Evolutionary conservation across 2,113 vertebrate genomes (phyloP), one percentile per base, ranked within the genome.

Genomic region (Petroica traversi): DNA sequence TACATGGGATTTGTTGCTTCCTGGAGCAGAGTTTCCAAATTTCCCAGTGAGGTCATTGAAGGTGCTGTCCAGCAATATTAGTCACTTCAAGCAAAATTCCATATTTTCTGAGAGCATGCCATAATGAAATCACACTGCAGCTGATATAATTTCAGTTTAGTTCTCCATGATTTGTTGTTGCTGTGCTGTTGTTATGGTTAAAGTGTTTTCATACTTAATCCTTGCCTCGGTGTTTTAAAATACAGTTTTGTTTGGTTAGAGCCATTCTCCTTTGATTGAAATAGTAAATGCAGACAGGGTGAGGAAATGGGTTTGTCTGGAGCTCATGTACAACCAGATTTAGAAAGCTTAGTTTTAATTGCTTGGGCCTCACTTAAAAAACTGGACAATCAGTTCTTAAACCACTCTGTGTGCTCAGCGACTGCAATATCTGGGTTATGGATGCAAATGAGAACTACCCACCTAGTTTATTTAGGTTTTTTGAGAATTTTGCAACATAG

Each of bases 301-400:
- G 40, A 19, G 17, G 64, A 66, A 83, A 54, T 58, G 0, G 0
- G 9, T 88, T 88, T 92, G 18, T 66, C 54, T 76, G 45, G 43
- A 84, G 24, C n/a, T 81, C 28, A 75, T 34, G 25, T 13, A 61
- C 19, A 55, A 45, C 5, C 18, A 76, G 77, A 20, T 77, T 85
- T 59, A 62, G 36, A 86, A 86, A 76, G 9, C 12, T 85, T 79
- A 40, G 33, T 88, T 91, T 95, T 51, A 76, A 49, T 92, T 17
- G 25, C 58, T 71, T 82, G 16, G 8, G 16, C 46, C 19, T 89
- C 52, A 23, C 15, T 45, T 61, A 45, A 52, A 52, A 59, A 87
- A 63, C 19, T 69, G 38, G 31, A 48, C 43, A 62, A 69, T 8
- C 33, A 71, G n/a, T 18, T 34, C 9, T 81, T 52, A 31, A 87